phyloP scores from a whole-genome alignment of 2,888 invertebrate species.

The Deilephila elpenor region DNA sequence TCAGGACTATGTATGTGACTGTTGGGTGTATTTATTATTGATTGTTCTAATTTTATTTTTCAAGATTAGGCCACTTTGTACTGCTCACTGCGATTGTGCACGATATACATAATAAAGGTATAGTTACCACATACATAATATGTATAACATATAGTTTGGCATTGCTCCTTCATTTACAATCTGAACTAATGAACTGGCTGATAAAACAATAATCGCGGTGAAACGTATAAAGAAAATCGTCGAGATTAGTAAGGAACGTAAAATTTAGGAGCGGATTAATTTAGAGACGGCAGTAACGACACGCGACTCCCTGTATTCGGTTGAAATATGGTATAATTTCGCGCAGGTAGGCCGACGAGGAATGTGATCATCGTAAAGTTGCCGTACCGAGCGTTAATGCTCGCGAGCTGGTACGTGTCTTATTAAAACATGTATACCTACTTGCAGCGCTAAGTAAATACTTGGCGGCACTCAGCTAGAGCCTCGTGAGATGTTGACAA shows the following conservation, averaged over 20 bases:
- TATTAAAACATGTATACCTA: slow-evolving; percentile 27
- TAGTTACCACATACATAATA: too few species aligned
- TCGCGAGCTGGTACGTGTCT: slow-evolving; percentile 25
- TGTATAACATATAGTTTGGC: too few species aligned
- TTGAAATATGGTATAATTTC: slow-evolving; percentile 42
- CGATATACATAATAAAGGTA: too few species aligned
- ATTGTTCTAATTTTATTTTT: too few species aligned
- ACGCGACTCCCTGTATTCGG: slow-evolving; percentile 36
- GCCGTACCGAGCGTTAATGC: slow-evolving; percentile 20
- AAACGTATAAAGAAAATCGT: slow-evolving; percentile 34
- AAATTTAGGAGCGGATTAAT: slow-evolving; percentile 43
- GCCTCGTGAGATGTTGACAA: too few species aligned
- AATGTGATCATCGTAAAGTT: slow-evolving; percentile 39
- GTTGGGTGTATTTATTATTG: too few species aligned
- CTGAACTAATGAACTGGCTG: not conserved
- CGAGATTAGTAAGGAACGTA: slow-evolving; percentile 39
- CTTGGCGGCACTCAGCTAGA: not conserved
- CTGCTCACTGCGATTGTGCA: too few species aligned
- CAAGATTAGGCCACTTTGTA: too few species aligned
- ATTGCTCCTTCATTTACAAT: not conserved
- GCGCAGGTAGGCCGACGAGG: slow-evolving; percentile 39
- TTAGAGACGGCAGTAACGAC: slow-evolving; percentile 33
- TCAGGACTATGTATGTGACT: too few species aligned
- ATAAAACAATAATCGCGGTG: slow-evolving; percentile 3
- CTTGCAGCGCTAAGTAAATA: not conserved